Conservation (phyloP, 2,113 vertebrate genomes). For the Sander vitreus region DNA sequence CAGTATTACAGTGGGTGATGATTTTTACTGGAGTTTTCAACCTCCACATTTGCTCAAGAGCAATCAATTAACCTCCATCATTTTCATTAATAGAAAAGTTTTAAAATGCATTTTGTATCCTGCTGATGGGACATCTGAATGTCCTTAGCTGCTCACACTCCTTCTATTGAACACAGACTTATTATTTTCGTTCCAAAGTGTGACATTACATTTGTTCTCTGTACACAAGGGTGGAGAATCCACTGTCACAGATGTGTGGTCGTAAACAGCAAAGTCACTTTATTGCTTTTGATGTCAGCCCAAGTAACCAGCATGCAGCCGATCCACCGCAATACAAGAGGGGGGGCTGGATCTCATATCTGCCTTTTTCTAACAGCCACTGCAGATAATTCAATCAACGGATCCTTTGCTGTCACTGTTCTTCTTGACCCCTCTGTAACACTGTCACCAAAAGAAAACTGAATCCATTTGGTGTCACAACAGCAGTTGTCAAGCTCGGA, state of each 20-base stretch:
- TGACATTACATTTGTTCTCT: constrained; percentile 36
- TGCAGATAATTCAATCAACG: constrained; percentile 62
- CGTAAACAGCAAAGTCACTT: constrained; percentile 43
- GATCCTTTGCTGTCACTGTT: constrained; percentile 55
- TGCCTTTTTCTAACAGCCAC: constrained; percentile 31
- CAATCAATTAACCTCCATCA: not conserved
- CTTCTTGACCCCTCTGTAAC: constrained; percentile 59
- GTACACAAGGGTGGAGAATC: constrained; percentile 30
- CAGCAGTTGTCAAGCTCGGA: constrained; percentile 53
- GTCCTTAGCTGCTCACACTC: not conserved
- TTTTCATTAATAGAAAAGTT: not conserved
- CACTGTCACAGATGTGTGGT: constrained; percentile 30
- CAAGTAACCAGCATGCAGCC: not conserved
- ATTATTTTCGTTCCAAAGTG: constrained; percentile 17
- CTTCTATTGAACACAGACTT: constrained; percentile 7
- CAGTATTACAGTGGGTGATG: not conserved
- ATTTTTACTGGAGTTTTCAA: not conserved
- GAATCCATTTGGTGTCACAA: constrained; percentile 58
- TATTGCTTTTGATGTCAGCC: constrained; percentile 40
- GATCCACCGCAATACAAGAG: not conserved
- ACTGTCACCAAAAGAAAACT: constrained; percentile 53
- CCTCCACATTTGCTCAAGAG: constrained; percentile 4
- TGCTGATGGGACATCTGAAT: not conserved
- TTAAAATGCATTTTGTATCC: constrained; percentile 14
- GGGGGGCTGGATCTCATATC: constrained; percentile 8